These are phyloP conservation scores for Phasia obesa DNA, from an alignment of 2,888 invertebrate species.

Conservation along the genomic window DNA sequence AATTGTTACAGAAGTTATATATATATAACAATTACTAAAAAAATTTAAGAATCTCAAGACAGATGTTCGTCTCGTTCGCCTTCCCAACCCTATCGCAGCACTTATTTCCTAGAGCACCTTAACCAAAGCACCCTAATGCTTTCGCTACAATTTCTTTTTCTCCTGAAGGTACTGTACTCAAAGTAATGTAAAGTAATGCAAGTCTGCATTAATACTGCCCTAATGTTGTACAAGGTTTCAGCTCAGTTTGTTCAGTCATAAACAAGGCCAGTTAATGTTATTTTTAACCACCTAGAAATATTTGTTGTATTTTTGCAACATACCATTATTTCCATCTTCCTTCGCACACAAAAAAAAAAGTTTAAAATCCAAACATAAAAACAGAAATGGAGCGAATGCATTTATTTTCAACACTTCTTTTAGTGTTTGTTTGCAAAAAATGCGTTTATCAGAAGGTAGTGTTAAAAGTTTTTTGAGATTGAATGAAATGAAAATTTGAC, in stretches of 20 bases:
- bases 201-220: neutral
- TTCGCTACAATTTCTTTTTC: no score
- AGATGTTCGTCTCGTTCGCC: no score
- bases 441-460: neutral
- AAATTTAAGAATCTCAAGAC: no score
- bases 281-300: constrained; percentile 65
- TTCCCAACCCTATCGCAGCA: no score
- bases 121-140: no score
- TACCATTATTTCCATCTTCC: constrained; percentile 55
- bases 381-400: constrained; percentile 25
- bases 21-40: no score
- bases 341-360: constrained; percentile 15
- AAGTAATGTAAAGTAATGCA: no score
- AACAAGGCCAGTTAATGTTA: constrained; percentile 66
- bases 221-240: constrained; percentile 11
- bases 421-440: constrained; percentile 22
- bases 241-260: constrained; percentile 47
- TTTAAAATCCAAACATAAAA: constrained; percentile 19
- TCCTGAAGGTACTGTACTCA: no score
- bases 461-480: neutral
- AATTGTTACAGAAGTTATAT: no score
- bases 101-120: no score
- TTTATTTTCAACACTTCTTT: constrained; percentile 58
- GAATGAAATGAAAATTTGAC: no score
- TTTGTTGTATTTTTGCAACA: constrained; percentile 45